phyloP scores from a whole-genome alignment of 2,113 vertebrate genomes.

The Anser cygnoides region DNA sequence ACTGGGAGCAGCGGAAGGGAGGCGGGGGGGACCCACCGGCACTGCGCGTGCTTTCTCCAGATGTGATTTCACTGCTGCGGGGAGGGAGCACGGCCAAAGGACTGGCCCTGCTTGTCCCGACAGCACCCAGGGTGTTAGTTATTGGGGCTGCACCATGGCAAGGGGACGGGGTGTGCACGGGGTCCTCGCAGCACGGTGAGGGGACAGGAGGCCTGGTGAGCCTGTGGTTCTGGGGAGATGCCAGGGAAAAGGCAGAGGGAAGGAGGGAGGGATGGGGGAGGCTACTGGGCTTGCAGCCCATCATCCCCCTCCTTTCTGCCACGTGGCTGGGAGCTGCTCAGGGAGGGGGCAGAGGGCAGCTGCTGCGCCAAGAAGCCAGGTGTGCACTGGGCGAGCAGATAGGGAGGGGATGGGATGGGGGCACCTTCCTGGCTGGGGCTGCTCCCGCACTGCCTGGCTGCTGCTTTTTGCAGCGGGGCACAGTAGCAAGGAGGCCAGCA shows the following conservation, averaged over 20 bases:
- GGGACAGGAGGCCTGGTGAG: rapidly evolving
- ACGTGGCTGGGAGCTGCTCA: neutral
- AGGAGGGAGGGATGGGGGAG: neutral
- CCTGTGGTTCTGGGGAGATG: neutral
- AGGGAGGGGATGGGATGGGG: neutral
- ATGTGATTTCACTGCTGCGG: slow-evolving; percentile 57
- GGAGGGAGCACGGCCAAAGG: slow-evolving; percentile 44
- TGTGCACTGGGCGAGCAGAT: rapidly evolving
- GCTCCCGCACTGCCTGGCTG: neutral
- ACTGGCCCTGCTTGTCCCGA: neutral
- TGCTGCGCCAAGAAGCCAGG: neutral
- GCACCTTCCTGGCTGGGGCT: neutral
- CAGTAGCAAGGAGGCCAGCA: neutral
- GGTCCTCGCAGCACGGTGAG: neutral
- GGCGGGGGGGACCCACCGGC: neutral
- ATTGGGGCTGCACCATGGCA: neutral
- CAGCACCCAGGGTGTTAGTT: slow-evolving; percentile 40
- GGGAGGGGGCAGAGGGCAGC: neutral
- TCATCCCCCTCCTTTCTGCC: neutral
- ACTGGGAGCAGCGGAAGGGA: neutral
- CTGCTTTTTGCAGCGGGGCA: neutral
- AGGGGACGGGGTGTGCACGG: neutral
- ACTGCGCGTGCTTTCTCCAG: slow-evolving; percentile 42
- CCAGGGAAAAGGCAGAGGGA: neutral
- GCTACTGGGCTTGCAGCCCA: rapidly evolving